These are phyloP conservation scores for Leptestheria dahalacensis DNA, from an alignment of 1,140 invertebrate species.

Conservation along the genomic window DNA sequence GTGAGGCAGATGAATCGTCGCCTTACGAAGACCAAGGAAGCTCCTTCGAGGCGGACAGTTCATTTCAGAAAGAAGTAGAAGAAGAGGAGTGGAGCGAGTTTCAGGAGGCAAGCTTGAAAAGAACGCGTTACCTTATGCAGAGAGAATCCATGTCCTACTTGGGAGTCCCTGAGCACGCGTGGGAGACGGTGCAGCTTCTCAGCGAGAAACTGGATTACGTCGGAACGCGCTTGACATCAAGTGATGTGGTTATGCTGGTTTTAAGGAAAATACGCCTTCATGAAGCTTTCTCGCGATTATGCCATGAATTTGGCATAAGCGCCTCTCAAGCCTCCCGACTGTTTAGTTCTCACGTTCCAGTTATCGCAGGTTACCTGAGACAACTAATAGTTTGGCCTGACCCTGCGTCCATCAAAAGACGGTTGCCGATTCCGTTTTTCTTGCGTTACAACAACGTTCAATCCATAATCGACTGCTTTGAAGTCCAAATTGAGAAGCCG, in stretches of 20 bases:
- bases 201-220: background rate
- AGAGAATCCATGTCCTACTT: background rate
- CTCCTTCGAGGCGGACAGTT: background rate
- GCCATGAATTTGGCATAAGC: background rate
- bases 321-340: background rate
- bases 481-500: slow-evolving; percentile 30
- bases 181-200: background rate
- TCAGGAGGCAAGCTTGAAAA: background rate
- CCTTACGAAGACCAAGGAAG: too few relatives aligned
- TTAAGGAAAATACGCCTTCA: background rate
- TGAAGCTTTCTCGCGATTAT: background rate
- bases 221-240: background rate
- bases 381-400: background rate
- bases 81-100: background rate
- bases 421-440: background rate
- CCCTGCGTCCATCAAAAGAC: background rate
- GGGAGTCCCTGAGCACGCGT: background rate
- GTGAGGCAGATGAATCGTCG: too few relatives aligned
- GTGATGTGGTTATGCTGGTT: background rate
- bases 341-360: background rate
- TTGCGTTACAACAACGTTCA: background rate
- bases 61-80: background rate
- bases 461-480: slow-evolving; percentile 26
- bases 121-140: background rate
- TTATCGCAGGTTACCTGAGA: background rate